A percentile compares a stretch with the other conserved stretches of the same genome.
phyloP scores from a whole-genome alignment of 2,888 invertebrate species.

The Endotricha flammealis region DNA sequence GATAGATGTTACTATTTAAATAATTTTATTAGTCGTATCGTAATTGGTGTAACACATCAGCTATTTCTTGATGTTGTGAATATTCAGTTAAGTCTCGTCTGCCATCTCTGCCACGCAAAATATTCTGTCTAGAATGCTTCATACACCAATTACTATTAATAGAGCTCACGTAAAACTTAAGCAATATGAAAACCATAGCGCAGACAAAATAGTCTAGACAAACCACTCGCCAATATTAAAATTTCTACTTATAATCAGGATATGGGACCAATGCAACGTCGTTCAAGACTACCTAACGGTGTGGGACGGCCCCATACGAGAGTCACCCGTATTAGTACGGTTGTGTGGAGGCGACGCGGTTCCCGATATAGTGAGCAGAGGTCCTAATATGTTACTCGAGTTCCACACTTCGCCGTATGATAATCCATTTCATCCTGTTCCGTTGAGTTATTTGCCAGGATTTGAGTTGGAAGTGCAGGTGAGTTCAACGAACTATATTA shows the following conservation, averaged over 20 bases:
- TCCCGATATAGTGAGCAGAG: constrained; percentile 87
- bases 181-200: no score
- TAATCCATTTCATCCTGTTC: constrained; percentile 88
- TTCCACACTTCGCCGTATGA: constrained; percentile 90
- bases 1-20: no score
- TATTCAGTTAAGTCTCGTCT: no score
- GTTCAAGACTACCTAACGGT: constrained; percentile 90
- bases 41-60: no score
- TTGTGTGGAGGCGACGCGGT: constrained; percentile 90
- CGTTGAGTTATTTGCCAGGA: constrained; percentile 86
- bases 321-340: constrained; percentile 85
- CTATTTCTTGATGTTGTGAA: no score
- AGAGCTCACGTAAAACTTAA: no score
- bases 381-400: constrained; percentile 86
- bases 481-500: constrained; percentile 37
- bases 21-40: no score
- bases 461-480: constrained; percentile 91
- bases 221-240: neutral
- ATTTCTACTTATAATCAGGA: constrained; percentile 60
- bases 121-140: no score
- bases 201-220: no score
- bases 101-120: no score
- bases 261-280: constrained; percentile 90
- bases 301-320: constrained; percentile 85
- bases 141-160: no score